A percentile compares a stretch with the other conserved stretches of the same genome.
Conservation (phyloP, 2,797 vertebrate species). For the Triplophysa yarkandensis region DNA sequence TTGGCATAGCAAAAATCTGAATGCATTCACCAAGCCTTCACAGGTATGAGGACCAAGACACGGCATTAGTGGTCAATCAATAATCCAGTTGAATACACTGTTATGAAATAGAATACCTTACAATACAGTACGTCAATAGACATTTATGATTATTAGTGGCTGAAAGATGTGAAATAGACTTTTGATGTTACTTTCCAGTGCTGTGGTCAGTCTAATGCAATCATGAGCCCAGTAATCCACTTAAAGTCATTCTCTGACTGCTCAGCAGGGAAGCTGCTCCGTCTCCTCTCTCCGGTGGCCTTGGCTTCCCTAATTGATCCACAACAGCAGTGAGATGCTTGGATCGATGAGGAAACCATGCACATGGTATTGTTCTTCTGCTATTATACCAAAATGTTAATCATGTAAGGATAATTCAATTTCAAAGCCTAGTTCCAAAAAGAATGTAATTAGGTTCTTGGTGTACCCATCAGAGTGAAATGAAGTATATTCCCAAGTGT, state of each 20-base stretch:
- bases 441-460: conserved; percentile 35
- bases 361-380: conserved; percentile 26
- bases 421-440: conserved; percentile 25
- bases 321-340: conserved; percentile 31
- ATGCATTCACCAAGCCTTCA: neutral
- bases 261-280: conserved; percentile 41
- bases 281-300: conserved; percentile 46
- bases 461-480: conserved; percentile 17
- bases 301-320: conserved; percentile 52
- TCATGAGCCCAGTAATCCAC: conserved; percentile 42
- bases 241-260: conserved; percentile 46
- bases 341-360: conserved; percentile 39
- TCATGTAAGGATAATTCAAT: conserved; percentile 48
- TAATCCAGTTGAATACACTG: neutral
- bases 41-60: neutral
- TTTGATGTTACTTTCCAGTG: conserved; percentile 28
- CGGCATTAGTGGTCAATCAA: neutral
- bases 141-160: conserved; percentile 14
- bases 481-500: neutral
- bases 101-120: conserved; percentile 6
- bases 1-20: neutral
- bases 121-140: conserved; percentile 20
- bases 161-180: conserved; percentile 38
- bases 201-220: conserved; percentile 46
- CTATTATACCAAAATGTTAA: conserved; percentile 49